Evolutionary conservation across 2,888 invertebrate genomes (phyloP), one percentile per base, ranked within the genome.

Genomic region (Caenorhabditis auriculariae): DNA sequence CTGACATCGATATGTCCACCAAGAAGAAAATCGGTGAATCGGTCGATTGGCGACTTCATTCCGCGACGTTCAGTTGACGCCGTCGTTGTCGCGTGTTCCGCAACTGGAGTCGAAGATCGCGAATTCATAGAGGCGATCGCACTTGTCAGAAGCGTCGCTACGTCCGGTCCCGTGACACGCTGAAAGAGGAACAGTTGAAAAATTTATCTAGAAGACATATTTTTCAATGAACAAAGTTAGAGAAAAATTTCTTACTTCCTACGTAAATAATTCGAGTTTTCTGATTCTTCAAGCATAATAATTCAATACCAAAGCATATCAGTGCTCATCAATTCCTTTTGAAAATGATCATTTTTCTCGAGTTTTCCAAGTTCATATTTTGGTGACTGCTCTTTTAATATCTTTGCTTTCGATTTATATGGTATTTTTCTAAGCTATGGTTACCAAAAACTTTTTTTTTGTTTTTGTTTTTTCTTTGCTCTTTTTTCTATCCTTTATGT

Each of bases 121-220:
- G 28, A n/a, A 21, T 28, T 9, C 17, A 7, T n/a, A 24, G 32
- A 23, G 1, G 19, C 17, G 24, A 35, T 42, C 2, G 56, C 59
- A 15, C 61, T 46, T 19, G 62, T 61, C 23, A 79, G 54, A 9
- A 79, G 56, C 4, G 66, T 59, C 0, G 79, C 78, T 19, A 79
- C 59, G 57, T 79, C 78, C 4, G 79, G 77, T 0, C 79, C 79
- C 9, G 73, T 76, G 6, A 79, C 76, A 48, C 69, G 57, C 76
- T 78, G 42, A 37, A 74, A 54, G 28, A 45, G 3, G 28, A 45
- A 15, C 5, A 6, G 24, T 43, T 4, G 23, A 5, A n/a, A 15
- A 21, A 43, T 5, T 43, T 24, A 2, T 12, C 4, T 27, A 27
- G n/a, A 19, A 15, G 39, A 44, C 17, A 41, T 42, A 42, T n/a